phyloP scores from a whole-genome alignment of 2,797 vertebrate genomes.

The Acestrorhynchus altus region DNA sequence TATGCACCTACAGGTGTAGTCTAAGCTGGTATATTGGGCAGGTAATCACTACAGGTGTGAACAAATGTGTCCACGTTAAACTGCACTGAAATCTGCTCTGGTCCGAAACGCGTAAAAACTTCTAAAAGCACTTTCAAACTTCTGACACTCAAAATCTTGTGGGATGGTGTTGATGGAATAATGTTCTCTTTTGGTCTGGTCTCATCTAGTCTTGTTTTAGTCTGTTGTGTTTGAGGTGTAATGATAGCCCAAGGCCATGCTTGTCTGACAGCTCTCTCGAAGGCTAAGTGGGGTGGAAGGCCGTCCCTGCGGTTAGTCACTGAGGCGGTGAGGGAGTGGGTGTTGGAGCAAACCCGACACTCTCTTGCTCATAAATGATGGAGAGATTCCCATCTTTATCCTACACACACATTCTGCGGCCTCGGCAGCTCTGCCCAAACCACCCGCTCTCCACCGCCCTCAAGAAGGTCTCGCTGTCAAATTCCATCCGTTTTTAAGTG shows the following conservation, averaged over 20 bases:
- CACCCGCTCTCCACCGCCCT: not conserved
- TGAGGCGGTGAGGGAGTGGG: not conserved
- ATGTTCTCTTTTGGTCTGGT: not conserved
- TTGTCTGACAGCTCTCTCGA: slow-evolving; percentile 12
- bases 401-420: not conserved
- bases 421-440: slow-evolving; percentile 12
- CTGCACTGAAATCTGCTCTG: too few species aligned
- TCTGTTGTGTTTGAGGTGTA: slow-evolving; percentile 6
- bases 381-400: slow-evolving; percentile 24
- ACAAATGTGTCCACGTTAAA: too few species aligned
- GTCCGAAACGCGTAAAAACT: too few species aligned
- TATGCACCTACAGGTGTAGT: too few species aligned
- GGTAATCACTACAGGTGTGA: too few species aligned
- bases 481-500: slow-evolving; percentile 1
- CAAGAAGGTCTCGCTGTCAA: not conserved
- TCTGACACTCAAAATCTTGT: too few species aligned
- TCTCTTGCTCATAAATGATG: slow-evolving; percentile 27
- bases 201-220: not conserved
- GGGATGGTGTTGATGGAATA: too few species aligned
- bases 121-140: too few species aligned
- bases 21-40: too few species aligned
- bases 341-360: slow-evolving; percentile 11
- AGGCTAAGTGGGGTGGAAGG: slow-evolving; percentile 42
- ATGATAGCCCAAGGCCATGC: slow-evolving; percentile 31
- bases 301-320: slow-evolving; percentile 20